These are phyloP conservation scores for Catharus bicknelli DNA, from an alignment of 2,113 vertebrate species.

Conservation along the genomic window DNA sequence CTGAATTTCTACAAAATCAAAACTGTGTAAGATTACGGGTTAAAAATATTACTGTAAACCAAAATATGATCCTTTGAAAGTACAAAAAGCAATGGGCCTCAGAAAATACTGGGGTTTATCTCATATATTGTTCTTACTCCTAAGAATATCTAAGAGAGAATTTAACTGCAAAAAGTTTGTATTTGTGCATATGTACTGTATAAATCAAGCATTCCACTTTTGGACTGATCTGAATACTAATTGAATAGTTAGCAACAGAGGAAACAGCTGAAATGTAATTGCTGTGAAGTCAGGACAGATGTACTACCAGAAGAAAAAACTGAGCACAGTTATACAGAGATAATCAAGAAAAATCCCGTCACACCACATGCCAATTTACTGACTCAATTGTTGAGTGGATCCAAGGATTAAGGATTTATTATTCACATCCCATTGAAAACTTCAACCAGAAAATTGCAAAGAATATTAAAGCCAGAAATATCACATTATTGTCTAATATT, in stretches of 20 bases:
- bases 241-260: not conserved
- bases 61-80: not conserved
- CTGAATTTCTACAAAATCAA: not conserved
- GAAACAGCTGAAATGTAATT: not conserved
- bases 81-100: not conserved
- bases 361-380: not conserved
- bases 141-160: not conserved
- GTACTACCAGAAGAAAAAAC: not conserved
- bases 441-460: not conserved
- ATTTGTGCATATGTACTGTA: not conserved
- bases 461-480: not conserved
- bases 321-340: not conserved
- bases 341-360: not conserved
- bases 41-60: not conserved
- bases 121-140: not conserved
- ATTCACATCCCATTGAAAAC: not conserved
- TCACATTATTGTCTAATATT: not conserved
- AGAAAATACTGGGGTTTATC: not conserved
- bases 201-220: not conserved
- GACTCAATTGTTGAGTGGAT: not conserved
- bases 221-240: not conserved
- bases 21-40: not conserved
- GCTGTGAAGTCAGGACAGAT: not conserved
- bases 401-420: not conserved
- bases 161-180: not conserved